Percentiles rank a stretch among this genome's conserved stretches.
phyloP scores from a whole-genome alignment of 2,888 invertebrate species.

The Matsumyia berberina region DNA sequence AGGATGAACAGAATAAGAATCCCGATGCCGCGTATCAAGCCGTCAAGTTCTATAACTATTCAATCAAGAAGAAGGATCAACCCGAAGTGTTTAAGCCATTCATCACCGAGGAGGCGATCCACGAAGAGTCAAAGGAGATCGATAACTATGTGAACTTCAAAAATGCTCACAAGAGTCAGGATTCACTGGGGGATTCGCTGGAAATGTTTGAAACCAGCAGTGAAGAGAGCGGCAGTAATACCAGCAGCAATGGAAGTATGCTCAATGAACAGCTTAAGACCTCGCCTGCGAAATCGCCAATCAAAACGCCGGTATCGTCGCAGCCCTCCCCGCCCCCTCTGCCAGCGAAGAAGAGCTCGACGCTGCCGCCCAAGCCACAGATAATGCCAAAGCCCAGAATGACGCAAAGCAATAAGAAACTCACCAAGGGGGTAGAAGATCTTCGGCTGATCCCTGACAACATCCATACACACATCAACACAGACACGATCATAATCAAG shows the following conservation, averaged over 20 bases:
- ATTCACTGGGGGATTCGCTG: conserved; percentile 85
- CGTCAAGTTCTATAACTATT: conserved; percentile 94
- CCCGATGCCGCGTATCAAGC: conserved; percentile 96
- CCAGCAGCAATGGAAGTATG: conserved; percentile 78
- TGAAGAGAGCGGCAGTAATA: conserved; percentile 81
- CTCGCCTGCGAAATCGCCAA: conserved; percentile 56
- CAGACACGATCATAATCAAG: conserved; percentile 83
- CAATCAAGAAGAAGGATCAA: conserved; percentile 91
- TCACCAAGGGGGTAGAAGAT: conserved; percentile 84
- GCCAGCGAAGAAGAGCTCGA: conserved; percentile 84
- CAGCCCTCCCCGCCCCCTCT: conserved; percentile 82
- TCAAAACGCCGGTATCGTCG: conserved; percentile 36
- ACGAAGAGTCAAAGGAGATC: conserved; percentile 93
- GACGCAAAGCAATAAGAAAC: conserved; percentile 81
- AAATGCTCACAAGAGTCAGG: conserved; percentile 89
- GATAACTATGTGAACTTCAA: conserved; percentile 90
- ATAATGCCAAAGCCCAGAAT: conserved; percentile 86
- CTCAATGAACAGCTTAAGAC: conserved; percentile 65
- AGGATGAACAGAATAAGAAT: conserved; percentile 94
- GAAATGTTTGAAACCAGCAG: conserved; percentile 85
- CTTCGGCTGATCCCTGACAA: conserved; percentile 80
- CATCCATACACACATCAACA: conserved; percentile 79
- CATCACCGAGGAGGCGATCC: conserved; percentile 91
- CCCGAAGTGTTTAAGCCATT: conserved; percentile 91
- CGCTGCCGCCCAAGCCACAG: conserved; percentile 84